phyloP scores from a whole-genome alignment of 1,140 invertebrate species.

The Caerostris extrusa region DNA sequence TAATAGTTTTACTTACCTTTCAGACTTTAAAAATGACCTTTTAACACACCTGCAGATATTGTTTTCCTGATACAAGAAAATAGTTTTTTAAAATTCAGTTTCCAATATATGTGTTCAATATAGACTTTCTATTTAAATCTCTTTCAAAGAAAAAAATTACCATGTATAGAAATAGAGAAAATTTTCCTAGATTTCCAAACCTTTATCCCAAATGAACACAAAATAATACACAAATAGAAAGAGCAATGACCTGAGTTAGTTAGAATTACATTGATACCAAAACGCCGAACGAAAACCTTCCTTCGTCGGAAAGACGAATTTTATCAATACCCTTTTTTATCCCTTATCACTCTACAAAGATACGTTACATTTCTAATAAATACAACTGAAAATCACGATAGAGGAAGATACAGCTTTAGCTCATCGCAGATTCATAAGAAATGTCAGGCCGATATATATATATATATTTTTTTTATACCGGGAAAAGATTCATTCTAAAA shows the following conservation, averaged over 20 bases:
- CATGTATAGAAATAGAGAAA: too few relatives aligned
- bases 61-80: too few relatives aligned
- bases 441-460: background rate
- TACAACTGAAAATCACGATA: conserved; percentile 7
- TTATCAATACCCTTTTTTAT: background rate
- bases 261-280: background rate
- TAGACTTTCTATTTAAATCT: too few relatives aligned
- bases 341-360: background rate
- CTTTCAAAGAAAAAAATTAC: too few relatives aligned
- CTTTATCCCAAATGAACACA: background rate
- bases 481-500: background rate
- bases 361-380: conserved; percentile 2
- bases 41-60: too few relatives aligned
- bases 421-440: conserved; percentile 16
- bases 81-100: too few relatives aligned
- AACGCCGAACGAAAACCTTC: background rate
- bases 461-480: background rate
- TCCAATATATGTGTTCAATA: too few relatives aligned
- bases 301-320: background rate
- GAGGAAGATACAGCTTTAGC: background rate
- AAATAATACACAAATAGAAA: background rate
- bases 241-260: background rate
- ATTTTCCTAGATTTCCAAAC: background rate
- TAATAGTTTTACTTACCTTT: too few relatives aligned
- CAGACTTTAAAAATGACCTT: too few relatives aligned